Conservation (phyloP, 2,797 vertebrate species). For the Pseudotriccus pelzelni region DNA sequence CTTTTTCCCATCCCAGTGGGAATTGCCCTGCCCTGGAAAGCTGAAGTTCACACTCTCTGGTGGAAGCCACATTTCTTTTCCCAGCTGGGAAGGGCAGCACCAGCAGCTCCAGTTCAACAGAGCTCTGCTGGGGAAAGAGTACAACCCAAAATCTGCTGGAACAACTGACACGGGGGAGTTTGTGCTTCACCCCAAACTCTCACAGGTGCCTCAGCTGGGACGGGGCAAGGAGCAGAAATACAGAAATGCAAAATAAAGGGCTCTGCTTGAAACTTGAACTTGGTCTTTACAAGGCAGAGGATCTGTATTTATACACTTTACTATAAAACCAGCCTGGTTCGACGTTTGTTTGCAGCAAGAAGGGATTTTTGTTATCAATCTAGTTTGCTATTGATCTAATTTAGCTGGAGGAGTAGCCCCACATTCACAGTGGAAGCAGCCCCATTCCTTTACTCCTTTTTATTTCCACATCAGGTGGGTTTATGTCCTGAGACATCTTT, state of each 20-base stretch:
- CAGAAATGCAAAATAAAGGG: neutral
- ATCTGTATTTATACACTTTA: neutral
- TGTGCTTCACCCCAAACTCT: neutral
- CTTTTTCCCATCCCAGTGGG: constrained; percentile 7
- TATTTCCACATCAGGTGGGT: neutral
- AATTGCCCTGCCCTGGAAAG: constrained; percentile 20
- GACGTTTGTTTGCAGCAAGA: neutral
- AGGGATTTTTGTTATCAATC: neutral
- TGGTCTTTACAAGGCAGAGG: neutral
- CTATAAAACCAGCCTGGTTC: neutral
- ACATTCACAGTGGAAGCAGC: neutral
- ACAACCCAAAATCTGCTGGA: neutral
- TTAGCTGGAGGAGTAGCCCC: neutral
- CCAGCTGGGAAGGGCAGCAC: neutral
- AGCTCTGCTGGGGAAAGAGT: neutral
- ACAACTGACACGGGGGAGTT: neutral
- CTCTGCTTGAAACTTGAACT: neutral
- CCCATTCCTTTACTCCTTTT: neutral
- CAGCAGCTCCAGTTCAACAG: neutral
- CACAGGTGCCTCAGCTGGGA: neutral
- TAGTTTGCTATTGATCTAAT: neutral
- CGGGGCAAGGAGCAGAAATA: neutral
- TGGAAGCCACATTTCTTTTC: neutral
- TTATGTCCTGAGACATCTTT: neutral
- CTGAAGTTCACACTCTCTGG: constrained; percentile 3